These are phyloP conservation scores for Syngnathus scovelli DNA, from an alignment of 2,113 vertebrate genomes.

Conservation along the genomic window DNA sequence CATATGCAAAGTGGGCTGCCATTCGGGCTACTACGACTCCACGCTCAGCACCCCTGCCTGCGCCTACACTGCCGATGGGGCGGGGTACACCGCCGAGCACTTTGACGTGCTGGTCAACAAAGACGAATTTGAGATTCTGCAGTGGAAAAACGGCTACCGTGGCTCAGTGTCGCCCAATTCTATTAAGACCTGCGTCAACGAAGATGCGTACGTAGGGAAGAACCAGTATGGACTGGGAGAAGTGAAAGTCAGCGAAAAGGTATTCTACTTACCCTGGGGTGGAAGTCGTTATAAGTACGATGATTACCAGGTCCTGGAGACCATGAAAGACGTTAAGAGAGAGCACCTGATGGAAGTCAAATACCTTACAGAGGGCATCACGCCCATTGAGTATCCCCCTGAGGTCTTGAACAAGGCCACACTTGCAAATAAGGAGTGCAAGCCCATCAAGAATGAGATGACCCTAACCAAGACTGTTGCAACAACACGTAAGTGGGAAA, in stretches of 20 bases:
- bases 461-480: neutral
- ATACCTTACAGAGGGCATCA: conserved; percentile 32
- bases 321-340: conserved; percentile 23
- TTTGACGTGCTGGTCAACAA: conserved; percentile 56
- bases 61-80: conserved; percentile 24
- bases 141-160: conserved; percentile 43
- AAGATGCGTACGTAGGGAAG: conserved; percentile 47
- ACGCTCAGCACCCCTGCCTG: conserved; percentile 34
- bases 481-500: neutral
- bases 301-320: conserved; percentile 50
- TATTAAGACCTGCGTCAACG: conserved; percentile 34
- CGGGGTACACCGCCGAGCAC: conserved; percentile 17
- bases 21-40: conserved; percentile 48
- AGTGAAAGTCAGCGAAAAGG: conserved; percentile 31
- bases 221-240: conserved; percentile 60
- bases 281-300: conserved; percentile 49
- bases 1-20: conserved; percentile 47
- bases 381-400: conserved; percentile 32
- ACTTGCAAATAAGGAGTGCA: conserved; percentile 46
- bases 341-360: conserved; percentile 48
- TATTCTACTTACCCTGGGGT: conserved; percentile 52
- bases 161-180: conserved; percentile 41
- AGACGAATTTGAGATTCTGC: conserved; percentile 57
- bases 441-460: conserved; percentile 28
- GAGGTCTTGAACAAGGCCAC: conserved; percentile 29